Evolutionary conservation across 2,113 vertebrate genomes (phyloP).

Genomic region (Brachyhypopomus gauderio): DNA sequence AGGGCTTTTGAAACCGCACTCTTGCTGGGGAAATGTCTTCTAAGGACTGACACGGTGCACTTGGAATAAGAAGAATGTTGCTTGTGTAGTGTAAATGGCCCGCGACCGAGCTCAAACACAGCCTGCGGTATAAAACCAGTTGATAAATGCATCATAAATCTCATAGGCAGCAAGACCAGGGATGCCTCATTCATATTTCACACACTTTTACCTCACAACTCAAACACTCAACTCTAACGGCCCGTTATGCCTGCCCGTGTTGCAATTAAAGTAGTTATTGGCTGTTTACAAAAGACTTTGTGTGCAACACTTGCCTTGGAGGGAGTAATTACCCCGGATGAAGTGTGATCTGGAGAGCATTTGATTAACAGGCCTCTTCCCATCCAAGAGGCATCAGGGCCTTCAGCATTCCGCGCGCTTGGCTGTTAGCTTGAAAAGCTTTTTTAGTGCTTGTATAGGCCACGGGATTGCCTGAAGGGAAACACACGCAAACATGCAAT

Average conservation of each 20-base stretch:
- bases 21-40: conserved; percentile 58
- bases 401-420: neutral
- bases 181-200: conserved; percentile 66
- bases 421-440: conserved; percentile 22
- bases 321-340: conserved; percentile 62
- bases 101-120: conserved; percentile 64
- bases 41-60: conserved; percentile 57
- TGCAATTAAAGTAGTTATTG: conserved; percentile 72
- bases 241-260: conserved; percentile 63
- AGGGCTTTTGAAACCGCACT: conserved; percentile 56
- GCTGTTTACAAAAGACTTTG: conserved; percentile 69
- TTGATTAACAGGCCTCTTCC: conserved; percentile 60
- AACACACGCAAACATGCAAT: conserved; percentile 69
- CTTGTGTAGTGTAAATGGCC: conserved; percentile 70
- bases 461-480: conserved; percentile 49
- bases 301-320: conserved; percentile 67
- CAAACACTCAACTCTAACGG: conserved; percentile 57
- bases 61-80: conserved; percentile 65
- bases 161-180: conserved; percentile 50
- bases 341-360: conserved; percentile 68
- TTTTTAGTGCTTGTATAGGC: conserved; percentile 42
- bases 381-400: conserved; percentile 44
- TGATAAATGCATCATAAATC: conserved; percentile 72
- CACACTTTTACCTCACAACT: conserved; percentile 58
- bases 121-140: conserved; percentile 60